Evolutionary conservation across 2,888 invertebrate species (phyloP), one percentile per base, ranked within the genome.

Genomic region (Leucoma salicis): DNA sequence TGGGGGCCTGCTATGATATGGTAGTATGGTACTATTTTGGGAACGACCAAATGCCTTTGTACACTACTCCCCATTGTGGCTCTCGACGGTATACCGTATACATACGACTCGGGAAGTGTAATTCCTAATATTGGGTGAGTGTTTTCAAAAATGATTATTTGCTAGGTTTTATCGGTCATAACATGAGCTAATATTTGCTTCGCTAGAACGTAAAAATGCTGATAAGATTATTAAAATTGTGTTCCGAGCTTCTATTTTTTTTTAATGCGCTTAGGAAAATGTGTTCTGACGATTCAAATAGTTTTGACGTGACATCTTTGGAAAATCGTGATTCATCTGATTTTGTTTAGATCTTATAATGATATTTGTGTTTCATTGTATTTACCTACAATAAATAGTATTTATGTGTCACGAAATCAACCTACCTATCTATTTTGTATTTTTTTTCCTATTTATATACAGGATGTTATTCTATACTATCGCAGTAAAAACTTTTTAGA

Each of bases 11-110:
- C 72, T n/a, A n/a, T n/a, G 70, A 63, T 48, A 61, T 63, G 53
- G 72, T 70, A 82, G 86, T 88, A 88, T 88, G 53, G 72, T 70
- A 82, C 87, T 88, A 88, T 88, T 88, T 88, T 81, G 76, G 88
- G 88, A 87, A 63, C 84, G 77, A 64, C 74, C 81, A 82, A 84
- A 81, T 82, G 85, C 74, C 71, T 74, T 74, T 70, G 72, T 73
- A 73, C 71, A 75, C 71, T 74, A 77, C 72, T 76, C 75, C 74
- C 75, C 70, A 71, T 66, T 67, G 62, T 70, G 48, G 43, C 43
- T 49, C 53, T 42, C 12, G 39, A 39, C 43, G 33, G 45, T 46
- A 47, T 43, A n/a, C n/a, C n/a, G n/a, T n/a, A n/a, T n/a, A n/a
- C n/a, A n/a, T n/a, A 53, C 53, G 42, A 43, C 21, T 47, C 55